phyloP scores from a whole-genome alignment of 2,797 vertebrate genomes.

The Buceros bicornis region DNA sequence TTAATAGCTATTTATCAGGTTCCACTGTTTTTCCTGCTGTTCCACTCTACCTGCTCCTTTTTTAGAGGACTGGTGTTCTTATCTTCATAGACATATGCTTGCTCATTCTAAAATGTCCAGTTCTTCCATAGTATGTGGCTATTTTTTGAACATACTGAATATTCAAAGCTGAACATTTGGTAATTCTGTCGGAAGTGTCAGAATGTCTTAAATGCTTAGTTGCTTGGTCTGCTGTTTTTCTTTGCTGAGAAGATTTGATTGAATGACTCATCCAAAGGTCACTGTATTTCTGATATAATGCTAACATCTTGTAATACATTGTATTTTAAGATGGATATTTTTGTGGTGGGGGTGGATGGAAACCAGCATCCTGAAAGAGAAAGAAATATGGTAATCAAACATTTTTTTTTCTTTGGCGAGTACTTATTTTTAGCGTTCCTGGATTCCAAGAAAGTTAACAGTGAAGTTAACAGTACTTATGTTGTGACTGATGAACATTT shows the following conservation, averaged over 20 bases:
- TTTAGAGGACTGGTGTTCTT: slow-evolving; percentile 7
- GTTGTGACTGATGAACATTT: slow-evolving; percentile 13
- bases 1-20: not conserved
- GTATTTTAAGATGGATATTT: slow-evolving; percentile 32
- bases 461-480: not conserved
- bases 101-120: slow-evolving; percentile 24
- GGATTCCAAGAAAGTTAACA: not conserved
- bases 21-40: not conserved
- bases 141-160: slow-evolving; percentile 52
- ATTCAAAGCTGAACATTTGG: slow-evolving; percentile 41
- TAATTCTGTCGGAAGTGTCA: slow-evolving; percentile 63
- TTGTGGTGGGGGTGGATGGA: not conserved
- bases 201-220: slow-evolving; percentile 45
- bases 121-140: slow-evolving; percentile 5
- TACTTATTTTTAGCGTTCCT: not conserved
- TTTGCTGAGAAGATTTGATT: slow-evolving; percentile 31
- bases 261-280: slow-evolving; percentile 64
- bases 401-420: not conserved
- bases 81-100: slow-evolving; percentile 36
- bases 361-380: not conserved
- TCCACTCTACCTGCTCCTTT: not conserved
- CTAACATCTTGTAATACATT: slow-evolving; percentile 30
- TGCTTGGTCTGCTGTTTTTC: slow-evolving; percentile 57
- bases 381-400: not conserved
- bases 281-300: slow-evolving; percentile 23